Evolutionary conservation across 2,888 invertebrate species (phyloP).

Genomic region (Taenaris catops): DNA sequence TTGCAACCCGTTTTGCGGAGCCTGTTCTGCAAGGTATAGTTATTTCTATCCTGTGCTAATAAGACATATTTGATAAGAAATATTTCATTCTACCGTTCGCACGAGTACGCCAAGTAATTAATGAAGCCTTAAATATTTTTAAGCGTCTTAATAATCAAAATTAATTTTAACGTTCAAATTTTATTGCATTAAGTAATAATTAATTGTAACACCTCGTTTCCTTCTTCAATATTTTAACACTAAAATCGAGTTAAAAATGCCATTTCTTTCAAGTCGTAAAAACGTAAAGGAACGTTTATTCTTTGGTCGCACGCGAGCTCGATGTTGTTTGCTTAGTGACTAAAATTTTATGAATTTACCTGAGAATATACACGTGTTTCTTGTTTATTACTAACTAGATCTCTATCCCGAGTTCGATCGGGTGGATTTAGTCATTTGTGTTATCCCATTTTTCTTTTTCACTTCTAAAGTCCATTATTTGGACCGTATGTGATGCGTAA

Average conservation of each 20-base stretch:
- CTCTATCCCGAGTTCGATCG: too few relatives aligned
- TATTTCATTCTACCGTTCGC: too few relatives aligned
- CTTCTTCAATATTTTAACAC: conserved; percentile 9
- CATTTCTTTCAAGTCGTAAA: conserved; percentile 8
- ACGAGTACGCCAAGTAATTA: too few relatives aligned
- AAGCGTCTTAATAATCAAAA: conserved; percentile 1
- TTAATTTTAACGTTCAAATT: conserved; percentile 2
- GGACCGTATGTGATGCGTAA: too few relatives aligned
- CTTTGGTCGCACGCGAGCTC: conserved; percentile 4
- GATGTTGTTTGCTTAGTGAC: conserved; percentile 5
- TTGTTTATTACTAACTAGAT: not conserved
- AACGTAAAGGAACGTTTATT: conserved; percentile 9
- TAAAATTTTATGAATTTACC: conserved; percentile 4
- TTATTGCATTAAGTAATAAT: conserved; percentile 9
- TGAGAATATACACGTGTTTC: conserved; percentile 5
- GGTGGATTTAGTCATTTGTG: too few relatives aligned
- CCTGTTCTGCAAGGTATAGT: too few relatives aligned
- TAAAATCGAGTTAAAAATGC: conserved; percentile 11
- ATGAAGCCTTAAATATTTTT: too few relatives aligned
- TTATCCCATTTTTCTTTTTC: too few relatives aligned
- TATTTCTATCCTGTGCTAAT: too few relatives aligned
- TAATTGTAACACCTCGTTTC: conserved; percentile 7
- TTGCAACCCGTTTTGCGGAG: not conserved
- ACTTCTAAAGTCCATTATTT: too few relatives aligned
- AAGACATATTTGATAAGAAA: too few relatives aligned